Conservation (phyloP, 2,888 invertebrate genomes). For the Platycnemis pennipes region DNA sequence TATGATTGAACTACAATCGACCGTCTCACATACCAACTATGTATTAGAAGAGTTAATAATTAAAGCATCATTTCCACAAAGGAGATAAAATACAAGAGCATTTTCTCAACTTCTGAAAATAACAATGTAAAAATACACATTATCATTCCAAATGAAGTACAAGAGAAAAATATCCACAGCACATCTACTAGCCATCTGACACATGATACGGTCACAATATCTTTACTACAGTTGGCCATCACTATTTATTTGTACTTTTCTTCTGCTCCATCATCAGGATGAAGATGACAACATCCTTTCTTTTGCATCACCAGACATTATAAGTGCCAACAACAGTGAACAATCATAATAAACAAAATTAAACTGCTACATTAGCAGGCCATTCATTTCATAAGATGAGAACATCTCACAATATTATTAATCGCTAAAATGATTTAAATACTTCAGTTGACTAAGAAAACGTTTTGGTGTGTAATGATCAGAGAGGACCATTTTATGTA, state of each 20-base stretch:
- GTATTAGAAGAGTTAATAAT: not conserved
- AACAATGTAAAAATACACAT: constrained; percentile 27
- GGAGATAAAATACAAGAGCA: not conserved
- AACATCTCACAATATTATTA: not conserved
- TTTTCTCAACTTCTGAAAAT: not conserved
- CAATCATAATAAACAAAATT: not conserved
- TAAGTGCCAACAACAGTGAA: not conserved
- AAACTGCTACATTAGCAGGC: not conserved
- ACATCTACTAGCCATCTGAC: constrained; percentile 1
- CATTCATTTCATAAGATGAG: constrained; percentile 5
- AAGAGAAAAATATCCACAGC: not conserved
- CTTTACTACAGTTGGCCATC: not conserved
- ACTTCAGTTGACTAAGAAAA: not conserved
- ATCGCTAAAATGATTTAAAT: not conserved
- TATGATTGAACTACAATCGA: not conserved
- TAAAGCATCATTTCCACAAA: not conserved
- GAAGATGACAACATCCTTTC: constrained; percentile 38
- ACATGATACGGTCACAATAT: not conserved
- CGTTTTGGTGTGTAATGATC: no score
- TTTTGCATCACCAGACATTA: not conserved
- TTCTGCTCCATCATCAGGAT: not conserved
- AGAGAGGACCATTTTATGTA: not conserved
- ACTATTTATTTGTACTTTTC: constrained; percentile 46
- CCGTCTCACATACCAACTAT: not conserved
- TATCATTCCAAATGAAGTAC: not conserved